These are phyloP conservation scores for Apotomis capreana DNA, from an alignment of 2,888 invertebrate species.

Conservation along the genomic window DNA sequence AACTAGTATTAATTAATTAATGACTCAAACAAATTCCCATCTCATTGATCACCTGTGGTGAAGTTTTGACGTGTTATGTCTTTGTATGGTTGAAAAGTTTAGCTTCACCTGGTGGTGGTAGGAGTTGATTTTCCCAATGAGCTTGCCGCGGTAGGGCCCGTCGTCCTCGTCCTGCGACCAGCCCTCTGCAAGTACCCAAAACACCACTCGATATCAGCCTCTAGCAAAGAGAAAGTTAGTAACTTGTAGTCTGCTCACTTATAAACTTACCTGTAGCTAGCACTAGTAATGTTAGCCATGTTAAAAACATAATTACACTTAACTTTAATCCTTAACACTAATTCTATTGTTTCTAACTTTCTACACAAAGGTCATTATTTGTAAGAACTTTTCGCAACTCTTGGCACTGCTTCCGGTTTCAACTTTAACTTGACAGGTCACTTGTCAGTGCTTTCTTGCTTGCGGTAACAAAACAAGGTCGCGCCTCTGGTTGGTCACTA, in stretches of 20 bases:
- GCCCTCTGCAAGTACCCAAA: conserved; percentile 61
- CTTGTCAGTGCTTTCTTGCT: conserved; percentile 43
- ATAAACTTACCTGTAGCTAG: conserved; percentile 29
- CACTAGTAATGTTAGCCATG: conserved; percentile 30
- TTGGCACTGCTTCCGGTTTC: conserved; percentile 51
- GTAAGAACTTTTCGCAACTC: conserved; percentile 47
- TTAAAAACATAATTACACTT: conserved; percentile 34
- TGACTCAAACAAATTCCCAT: conserved; percentile 24
- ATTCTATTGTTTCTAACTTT: conserved; percentile 49
- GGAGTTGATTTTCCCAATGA: conserved; percentile 92
- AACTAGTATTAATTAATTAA: conserved; percentile 28
- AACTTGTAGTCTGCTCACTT: neutral
- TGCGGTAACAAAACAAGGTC: conserved; percentile 49
- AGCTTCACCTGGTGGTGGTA: conserved; percentile 91
- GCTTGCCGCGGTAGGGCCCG: conserved; percentile 90
- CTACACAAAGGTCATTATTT: conserved; percentile 59
- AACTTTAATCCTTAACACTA: conserved; percentile 46
- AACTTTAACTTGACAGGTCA: conserved; percentile 57
- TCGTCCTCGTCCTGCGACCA: conserved; percentile 85
- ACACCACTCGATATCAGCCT: conserved; percentile 34
- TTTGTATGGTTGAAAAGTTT: neutral
- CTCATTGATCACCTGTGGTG: conserved; percentile 1
- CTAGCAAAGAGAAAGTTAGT: conserved; percentile 32
- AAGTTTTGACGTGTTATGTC: neutral
- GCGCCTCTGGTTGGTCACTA: conserved; percentile 52